A percentile compares a stretch with the other conserved stretches of the same genome.
phyloP scores from a whole-genome alignment of 2,797 vertebrate genomes.

The Lithobates sylvaticus region DNA sequence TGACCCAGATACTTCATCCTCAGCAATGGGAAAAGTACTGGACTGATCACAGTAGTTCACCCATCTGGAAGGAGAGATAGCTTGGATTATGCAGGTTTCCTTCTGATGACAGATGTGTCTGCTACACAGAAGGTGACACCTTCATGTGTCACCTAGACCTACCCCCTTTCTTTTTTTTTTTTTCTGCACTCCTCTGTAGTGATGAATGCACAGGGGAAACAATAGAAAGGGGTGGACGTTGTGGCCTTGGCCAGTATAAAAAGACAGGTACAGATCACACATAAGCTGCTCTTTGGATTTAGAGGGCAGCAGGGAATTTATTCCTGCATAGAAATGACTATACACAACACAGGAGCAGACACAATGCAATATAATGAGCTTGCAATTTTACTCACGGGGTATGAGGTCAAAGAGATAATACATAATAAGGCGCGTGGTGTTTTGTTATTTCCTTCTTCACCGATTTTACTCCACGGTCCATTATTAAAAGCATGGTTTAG shows the following conservation, averaged over 20 bases:
- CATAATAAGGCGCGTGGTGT: neutral
- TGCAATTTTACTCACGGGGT: conserved; percentile 1
- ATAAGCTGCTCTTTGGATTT: neutral
- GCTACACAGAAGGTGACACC: neutral
- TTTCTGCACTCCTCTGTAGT: too few species aligned
- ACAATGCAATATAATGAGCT: conserved; percentile 4
- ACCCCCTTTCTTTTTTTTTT: too few species aligned
- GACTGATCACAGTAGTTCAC: too few species aligned
- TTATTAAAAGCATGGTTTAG: neutral
- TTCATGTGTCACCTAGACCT: neutral
- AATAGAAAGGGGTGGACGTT: neutral
- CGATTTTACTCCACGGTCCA: neutral
- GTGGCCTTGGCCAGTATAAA: neutral
- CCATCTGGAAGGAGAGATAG: neutral
- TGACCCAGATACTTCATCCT: conserved; percentile 25
- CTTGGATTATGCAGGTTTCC: neutral
- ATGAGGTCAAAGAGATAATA: neutral
- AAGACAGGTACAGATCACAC: neutral
- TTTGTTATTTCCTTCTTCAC: conserved; percentile 7
- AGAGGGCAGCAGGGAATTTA: too few species aligned
- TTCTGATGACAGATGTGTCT: neutral
- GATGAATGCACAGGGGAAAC: neutral
- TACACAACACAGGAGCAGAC: neutral
- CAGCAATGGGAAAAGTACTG: neutral
- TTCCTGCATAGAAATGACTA: neutral